Percentiles rank a stretch among this genome's conserved stretches.
Conservation (phyloP, 2,888 invertebrate genomes). For the Diploptera punctata region DNA sequence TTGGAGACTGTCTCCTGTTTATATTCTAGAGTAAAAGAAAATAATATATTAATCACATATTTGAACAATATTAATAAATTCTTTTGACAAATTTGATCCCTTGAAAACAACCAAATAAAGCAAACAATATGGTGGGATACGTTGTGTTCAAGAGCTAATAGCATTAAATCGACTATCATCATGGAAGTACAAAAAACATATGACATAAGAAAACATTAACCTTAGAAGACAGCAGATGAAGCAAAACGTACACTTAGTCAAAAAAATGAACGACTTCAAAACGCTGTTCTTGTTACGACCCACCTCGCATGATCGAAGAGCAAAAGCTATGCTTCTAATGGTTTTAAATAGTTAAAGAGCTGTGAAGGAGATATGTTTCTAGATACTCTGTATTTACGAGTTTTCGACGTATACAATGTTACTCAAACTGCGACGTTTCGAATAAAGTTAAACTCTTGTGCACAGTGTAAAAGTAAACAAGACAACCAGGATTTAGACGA, state of each 20-base stretch:
- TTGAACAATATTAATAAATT: not conserved
- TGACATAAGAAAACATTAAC: not conserved
- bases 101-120: not conserved
- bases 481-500: too few relatives aligned
- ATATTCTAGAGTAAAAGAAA: not conserved
- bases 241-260: not conserved
- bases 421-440: too few relatives aligned
- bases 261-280: too few relatives aligned
- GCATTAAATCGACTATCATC: not conserved
- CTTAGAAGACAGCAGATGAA: not conserved
- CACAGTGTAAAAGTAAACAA: too few relatives aligned
- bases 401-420: too few relatives aligned
- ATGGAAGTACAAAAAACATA: not conserved
- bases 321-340: too few relatives aligned
- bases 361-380: too few relatives aligned
- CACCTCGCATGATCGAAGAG: too few relatives aligned
- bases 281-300: too few relatives aligned
- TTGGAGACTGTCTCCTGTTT: not conserved
- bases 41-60: not conserved
- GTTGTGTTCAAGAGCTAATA: not conserved
- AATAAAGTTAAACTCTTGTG: too few relatives aligned
- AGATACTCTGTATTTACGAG: too few relatives aligned
- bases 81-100: not conserved
- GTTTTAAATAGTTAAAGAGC: too few relatives aligned
- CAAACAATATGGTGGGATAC: not conserved